Evolutionary conservation across 2,888 invertebrate genomes (phyloP).

Genomic region (Ariolimax columbianus): DNA sequence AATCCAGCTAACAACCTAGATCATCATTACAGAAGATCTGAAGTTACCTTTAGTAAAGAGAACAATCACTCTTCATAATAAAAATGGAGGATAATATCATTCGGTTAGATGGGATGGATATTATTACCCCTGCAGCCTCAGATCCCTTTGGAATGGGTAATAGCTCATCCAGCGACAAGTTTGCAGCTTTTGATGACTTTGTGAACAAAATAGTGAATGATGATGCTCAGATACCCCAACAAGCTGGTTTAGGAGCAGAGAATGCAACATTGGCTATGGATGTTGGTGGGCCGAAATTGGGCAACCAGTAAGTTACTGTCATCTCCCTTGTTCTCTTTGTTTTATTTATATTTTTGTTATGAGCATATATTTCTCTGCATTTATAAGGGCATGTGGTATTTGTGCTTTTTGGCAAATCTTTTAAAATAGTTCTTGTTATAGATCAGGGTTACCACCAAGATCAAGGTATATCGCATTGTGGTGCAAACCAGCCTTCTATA

Average conservation of each 20-base stretch:
- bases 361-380: too few relatives aligned
- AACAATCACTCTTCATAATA: not conserved
- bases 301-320: slow-evolving; percentile 24
- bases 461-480: too few relatives aligned
- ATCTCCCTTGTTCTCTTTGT: not conserved
- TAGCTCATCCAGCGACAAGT: slow-evolving; percentile 67
- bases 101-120: slow-evolving; percentile 29
- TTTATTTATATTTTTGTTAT: too few relatives aligned
- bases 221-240: slow-evolving; percentile 54
- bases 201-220: slow-evolving; percentile 75
- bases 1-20: not conserved
- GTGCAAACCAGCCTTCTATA: too few relatives aligned
- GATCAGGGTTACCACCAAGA: too few relatives aligned
- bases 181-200: slow-evolving; percentile 72
- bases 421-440: too few relatives aligned
- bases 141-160: slow-evolving; percentile 57
- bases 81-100: slow-evolving; percentile 43
- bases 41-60: not conserved
- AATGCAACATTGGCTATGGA: not conserved
- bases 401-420: too few relatives aligned
- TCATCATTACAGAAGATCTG: not conserved
- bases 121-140: slow-evolving; percentile 23
- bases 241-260: not conserved
- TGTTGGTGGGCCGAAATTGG: not conserved
- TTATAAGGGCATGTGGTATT: too few relatives aligned